Evolutionary conservation across 92 coral and sea anemone genomes (phyloP).

Genomic region (Phymanthus crucifer): DNA sequence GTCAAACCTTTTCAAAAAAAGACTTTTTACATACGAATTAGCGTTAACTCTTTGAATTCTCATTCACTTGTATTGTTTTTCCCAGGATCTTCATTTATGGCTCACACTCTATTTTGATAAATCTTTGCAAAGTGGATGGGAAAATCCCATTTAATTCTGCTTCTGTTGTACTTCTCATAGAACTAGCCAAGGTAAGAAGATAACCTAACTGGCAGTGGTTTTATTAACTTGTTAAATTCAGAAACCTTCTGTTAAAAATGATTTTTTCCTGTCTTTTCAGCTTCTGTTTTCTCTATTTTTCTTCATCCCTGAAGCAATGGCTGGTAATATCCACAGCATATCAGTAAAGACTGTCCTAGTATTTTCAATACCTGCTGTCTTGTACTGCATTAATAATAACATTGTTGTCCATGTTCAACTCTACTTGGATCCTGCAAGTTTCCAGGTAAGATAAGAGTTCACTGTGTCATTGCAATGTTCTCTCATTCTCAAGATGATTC

Average conservation of each 20-base stretch:
- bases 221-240: no score
- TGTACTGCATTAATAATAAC: constrained; percentile 78
- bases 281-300: constrained; percentile 67
- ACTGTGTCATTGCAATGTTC: no score
- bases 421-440: constrained; percentile 89
- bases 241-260: no score
- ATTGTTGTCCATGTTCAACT: constrained; percentile 81
- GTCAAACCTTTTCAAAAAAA: no score
- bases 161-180: constrained; percentile 83
- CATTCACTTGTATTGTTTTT: no score
- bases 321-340: constrained; percentile 37
- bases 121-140: constrained; percentile 81
- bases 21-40: background rate
- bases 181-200: constrained; percentile 66
- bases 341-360: constrained; percentile 57
- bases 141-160: constrained; percentile 88
- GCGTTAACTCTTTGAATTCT: no score
- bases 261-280: constrained; percentile 43
- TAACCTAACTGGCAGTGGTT: background rate
- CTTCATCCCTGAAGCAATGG: constrained; percentile 62
- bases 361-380: constrained; percentile 78
- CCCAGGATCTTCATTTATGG: constrained; percentile 80
- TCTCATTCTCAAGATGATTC: no score
- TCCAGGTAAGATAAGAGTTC: no score
- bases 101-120: constrained; percentile 79